Base-by-base conservation (phyloP, 2,888 invertebrate species). In the Epistrophella euchroma region DNA sequence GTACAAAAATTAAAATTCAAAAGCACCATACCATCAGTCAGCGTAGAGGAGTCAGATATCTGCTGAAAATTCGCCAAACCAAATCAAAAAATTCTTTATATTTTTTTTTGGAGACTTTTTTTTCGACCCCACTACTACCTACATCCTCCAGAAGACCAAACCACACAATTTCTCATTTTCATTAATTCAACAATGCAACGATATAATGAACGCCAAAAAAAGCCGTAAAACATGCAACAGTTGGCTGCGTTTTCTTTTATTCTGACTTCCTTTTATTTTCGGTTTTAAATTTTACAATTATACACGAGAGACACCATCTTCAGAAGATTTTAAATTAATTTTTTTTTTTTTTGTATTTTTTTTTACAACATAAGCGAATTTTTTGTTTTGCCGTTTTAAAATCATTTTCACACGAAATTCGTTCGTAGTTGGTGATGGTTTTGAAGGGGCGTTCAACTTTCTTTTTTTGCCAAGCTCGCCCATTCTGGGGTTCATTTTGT, bases 201-300 rank as follows among this genome's bases (percentile, higher is more conserved):
- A 28, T 17, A 17, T 35, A 47, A 50, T 68, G 50, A 52, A 56
- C 73, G 75, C 74, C 80, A 68, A 75, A 62, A 62, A 62, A 55
- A 64, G 45, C 4, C 71, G 62, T 62, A 71, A 78, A 78, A 68
- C 73, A 77, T 81, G 81, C 85, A 81, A 85, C 68, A 81, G 85
- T 81, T 76, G 76, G 71, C 62, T 85, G 76, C 76, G 73, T 80
- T 75, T 80, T 45, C 66, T 28, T 80, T 58, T 50, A 78, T 37
- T 60, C 22, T 60, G 60, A 55, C 74, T 84, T 58, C 25, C 50
- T 66, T 62, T 64, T 70, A 52, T 25, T 52, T 71, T 43, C 25
- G 15, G 45, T 50, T 80, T 72, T 25, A 56, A 79, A 70, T 75
- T 75, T 80, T 28, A 58, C 58, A 83, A 83, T 83, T 84, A 84